phyloP scores from a whole-genome alignment of 2,113 vertebrate species.

The Oostethus manadensis region DNA sequence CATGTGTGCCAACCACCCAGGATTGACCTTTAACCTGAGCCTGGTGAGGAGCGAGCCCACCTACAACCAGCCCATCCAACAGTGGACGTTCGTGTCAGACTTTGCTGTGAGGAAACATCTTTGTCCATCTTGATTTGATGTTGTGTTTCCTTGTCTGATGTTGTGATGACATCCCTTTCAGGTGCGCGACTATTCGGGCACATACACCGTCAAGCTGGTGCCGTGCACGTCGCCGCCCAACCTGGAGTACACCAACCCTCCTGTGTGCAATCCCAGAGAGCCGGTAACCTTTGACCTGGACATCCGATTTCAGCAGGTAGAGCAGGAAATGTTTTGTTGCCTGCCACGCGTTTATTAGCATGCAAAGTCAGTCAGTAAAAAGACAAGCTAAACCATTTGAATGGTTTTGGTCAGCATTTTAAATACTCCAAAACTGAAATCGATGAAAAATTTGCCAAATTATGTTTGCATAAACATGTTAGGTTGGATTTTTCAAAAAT shows the following conservation, averaged over 20 bases:
- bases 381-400: neutral
- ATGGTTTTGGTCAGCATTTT: neutral
- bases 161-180: constrained; percentile 31
- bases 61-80: constrained; percentile 86
- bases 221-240: constrained; percentile 78
- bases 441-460: too few species aligned
- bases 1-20: constrained; percentile 80
- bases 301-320: constrained; percentile 95
- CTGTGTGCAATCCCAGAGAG: constrained; percentile 84
- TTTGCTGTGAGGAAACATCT: constrained; percentile 79
- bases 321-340: neutral
- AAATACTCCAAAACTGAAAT: too few species aligned
- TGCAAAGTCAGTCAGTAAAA: neutral
- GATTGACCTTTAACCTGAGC: constrained; percentile 86
- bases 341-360: too few species aligned
- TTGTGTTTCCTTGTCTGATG: neutral
- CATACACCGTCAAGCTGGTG: constrained; percentile 82
- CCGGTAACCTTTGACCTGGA: constrained; percentile 86
- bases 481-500: too few species aligned
- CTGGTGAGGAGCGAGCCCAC: constrained; percentile 82
- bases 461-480: too few species aligned
- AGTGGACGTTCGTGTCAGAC: constrained; percentile 91
- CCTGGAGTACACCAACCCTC: constrained; percentile 81
- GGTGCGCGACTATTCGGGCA: constrained; percentile 94
- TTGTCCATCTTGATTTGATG: neutral